Conservation (phyloP, 2,113 vertebrate species). For the Ptyas mucosa region DNA sequence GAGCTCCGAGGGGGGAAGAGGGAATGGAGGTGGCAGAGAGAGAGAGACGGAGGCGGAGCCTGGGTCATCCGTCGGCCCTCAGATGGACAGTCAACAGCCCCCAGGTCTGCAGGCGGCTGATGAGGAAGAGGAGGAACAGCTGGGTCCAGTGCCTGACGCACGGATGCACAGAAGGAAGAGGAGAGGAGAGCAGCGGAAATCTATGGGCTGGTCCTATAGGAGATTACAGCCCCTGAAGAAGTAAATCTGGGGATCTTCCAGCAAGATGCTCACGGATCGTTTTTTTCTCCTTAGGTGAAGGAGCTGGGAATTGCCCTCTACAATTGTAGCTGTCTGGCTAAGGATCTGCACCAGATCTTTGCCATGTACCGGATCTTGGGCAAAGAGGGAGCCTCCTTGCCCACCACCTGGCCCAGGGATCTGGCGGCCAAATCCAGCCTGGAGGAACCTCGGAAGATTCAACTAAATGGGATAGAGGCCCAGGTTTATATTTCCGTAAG, state of each 20-base stretch:
- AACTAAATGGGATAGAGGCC: slow-evolving; percentile 73
- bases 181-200: too few relatives aligned
- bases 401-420: slow-evolving; percentile 67
- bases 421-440: slow-evolving; percentile 71
- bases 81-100: too few relatives aligned
- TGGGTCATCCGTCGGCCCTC: too few relatives aligned
- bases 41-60: too few relatives aligned
- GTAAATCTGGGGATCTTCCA: not conserved
- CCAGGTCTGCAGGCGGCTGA: too few relatives aligned
- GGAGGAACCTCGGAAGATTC: slow-evolving; percentile 65
- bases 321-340: slow-evolving; percentile 77
- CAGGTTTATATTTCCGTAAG: slow-evolving; percentile 77
- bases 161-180: too few relatives aligned
- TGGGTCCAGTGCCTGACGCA: too few relatives aligned
- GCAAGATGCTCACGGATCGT: not conserved
- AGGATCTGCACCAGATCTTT: slow-evolving; percentile 72
- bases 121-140: too few relatives aligned
- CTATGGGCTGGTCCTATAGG: not conserved
- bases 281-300: slow-evolving; percentile 68
- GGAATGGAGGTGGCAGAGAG: too few relatives aligned
- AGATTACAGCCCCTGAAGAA: not conserved
- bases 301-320: slow-evolving; percentile 72
- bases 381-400: slow-evolving; percentile 56
- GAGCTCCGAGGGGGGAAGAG: too few relatives aligned
- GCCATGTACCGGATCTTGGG: slow-evolving; percentile 71